Evolutionary conservation across 2,113 vertebrate species (phyloP).

Genomic region (Misgurnus mizolepis): DNA sequence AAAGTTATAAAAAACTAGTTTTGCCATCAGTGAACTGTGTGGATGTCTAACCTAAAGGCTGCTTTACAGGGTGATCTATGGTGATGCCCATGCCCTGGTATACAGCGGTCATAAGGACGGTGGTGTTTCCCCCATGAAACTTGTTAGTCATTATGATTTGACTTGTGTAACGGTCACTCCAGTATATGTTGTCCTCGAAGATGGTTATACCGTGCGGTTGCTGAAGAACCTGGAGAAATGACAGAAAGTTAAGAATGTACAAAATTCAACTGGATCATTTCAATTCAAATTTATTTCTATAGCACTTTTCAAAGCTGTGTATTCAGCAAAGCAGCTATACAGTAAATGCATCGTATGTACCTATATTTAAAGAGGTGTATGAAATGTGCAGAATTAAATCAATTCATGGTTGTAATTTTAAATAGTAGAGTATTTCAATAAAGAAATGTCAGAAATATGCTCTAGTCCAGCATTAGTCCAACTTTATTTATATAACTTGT

Average conservation of each 20-base stretch:
- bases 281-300: too few species aligned
- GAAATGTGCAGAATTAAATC: too few species aligned
- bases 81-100: slow-evolving; percentile 83
- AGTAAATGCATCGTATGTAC: too few species aligned
- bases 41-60: slow-evolving; percentile 80
- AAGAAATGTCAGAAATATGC: too few species aligned
- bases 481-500: too few species aligned
- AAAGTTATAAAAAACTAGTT: neutral
- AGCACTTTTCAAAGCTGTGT: too few species aligned
- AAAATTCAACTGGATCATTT: neutral
- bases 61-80: slow-evolving; percentile 83
- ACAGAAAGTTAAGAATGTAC: neutral
- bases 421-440: too few species aligned
- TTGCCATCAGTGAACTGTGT: neutral
- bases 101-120: slow-evolving; percentile 78
- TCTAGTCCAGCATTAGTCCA: too few species aligned
- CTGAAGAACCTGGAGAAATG: slow-evolving; percentile 74
- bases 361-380: too few species aligned
- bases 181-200: slow-evolving; percentile 90
- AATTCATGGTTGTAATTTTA: too few species aligned
- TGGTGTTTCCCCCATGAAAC: slow-evolving; percentile 89
- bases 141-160: slow-evolving; percentile 87
- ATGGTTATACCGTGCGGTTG: slow-evolving; percentile 86
- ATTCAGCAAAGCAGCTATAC: too few species aligned
- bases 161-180: slow-evolving; percentile 83